Evolutionary conservation across 2,113 vertebrate genomes (phyloP).

Genomic region (Cryptotis parvus): DNA sequence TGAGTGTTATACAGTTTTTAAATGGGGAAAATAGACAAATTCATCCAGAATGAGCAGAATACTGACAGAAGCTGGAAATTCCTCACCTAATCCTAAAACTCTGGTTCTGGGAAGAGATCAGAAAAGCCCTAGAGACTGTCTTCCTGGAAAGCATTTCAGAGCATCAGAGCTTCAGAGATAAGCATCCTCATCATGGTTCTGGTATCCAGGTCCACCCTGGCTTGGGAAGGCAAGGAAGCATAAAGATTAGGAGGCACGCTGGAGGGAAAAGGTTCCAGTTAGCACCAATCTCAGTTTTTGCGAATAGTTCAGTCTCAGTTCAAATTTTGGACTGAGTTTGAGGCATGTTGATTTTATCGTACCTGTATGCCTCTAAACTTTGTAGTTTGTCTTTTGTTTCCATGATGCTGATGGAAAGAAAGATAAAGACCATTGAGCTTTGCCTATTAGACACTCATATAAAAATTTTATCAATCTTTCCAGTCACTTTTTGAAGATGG

Average conservation of each 20-base stretch:
- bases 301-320: constrained; percentile 66
- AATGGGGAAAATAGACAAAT: not conserved
- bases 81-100: constrained; percentile 11
- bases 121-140: constrained; percentile 19
- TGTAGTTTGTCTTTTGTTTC: constrained; percentile 23
- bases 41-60: not conserved
- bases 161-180: constrained; percentile 56
- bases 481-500: not conserved
- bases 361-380: not conserved
- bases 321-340: constrained; percentile 37
- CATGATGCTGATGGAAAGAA: not conserved
- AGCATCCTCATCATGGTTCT: constrained; percentile 41
- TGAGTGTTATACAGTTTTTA: not conserved
- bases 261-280: not conserved
- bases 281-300: constrained; percentile 19
- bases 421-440: not conserved
- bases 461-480: no score
- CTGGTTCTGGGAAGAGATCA: constrained; percentile 58
- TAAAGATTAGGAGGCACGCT: not conserved
- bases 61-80: no score
- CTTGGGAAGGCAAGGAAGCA: not conserved
- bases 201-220: not conserved
- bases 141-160: constrained; percentile 54
- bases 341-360: constrained; percentile 57
- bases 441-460: not conserved